Conservation (phyloP, 2,797 vertebrate species). For the Eulemur rubriventer region DNA sequence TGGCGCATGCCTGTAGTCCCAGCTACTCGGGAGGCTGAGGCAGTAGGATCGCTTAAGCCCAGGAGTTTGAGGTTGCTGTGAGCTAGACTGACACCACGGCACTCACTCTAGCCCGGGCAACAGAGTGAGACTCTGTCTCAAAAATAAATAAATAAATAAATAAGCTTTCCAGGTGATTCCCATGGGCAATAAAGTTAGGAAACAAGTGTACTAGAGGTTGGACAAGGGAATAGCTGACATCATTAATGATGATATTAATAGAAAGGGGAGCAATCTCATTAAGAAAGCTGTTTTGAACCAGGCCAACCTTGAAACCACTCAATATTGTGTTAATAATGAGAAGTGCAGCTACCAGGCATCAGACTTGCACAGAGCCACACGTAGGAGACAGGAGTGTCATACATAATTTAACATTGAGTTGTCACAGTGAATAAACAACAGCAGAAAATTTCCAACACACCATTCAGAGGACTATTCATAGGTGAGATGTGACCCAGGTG, state of each 20-base stretch:
- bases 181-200: background rate
- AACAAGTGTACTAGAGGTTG: background rate
- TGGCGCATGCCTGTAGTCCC: too few relatives aligned
- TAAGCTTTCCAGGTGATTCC: background rate
- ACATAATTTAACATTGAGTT: constrained; percentile 1
- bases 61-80: too few relatives aligned
- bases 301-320: constrained; percentile 46
- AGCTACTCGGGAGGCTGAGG: too few relatives aligned
- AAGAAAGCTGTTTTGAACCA: constrained; percentile 56
- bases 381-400: background rate
- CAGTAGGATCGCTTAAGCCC: too few relatives aligned
- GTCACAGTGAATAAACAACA: constrained; percentile 40
- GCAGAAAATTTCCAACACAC: background rate
- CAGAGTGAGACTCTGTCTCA: too few relatives aligned
- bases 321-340: constrained; percentile 5
- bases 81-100: too few relatives aligned
- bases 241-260: background rate
- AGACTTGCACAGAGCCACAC: background rate
- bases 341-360: background rate
- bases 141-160: too few relatives aligned
- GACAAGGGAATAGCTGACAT: constrained; percentile 8
- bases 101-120: too few relatives aligned
- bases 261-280: constrained; percentile 43
- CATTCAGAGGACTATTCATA: background rate
- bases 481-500: background rate